Evolutionary conservation across 2,797 vertebrate genomes (phyloP).

Genomic region (Sciurus vulgaris): DNA sequence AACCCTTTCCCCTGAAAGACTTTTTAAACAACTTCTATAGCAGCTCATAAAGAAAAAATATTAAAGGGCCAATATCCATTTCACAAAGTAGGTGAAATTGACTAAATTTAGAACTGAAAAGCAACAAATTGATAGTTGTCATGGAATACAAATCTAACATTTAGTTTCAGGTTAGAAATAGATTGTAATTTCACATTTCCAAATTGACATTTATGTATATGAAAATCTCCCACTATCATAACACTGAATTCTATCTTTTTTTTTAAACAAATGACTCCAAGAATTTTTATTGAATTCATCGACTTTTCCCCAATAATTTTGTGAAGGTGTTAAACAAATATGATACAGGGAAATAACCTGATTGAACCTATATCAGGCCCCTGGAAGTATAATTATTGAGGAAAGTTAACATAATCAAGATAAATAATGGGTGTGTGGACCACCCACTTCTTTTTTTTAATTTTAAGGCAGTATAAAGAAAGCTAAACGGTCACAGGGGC

Average conservation of each 20-base stretch:
- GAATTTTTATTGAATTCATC: no score
- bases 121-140: background rate
- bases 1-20: background rate
- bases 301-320: background rate
- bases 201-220: background rate
- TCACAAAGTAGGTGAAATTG: background rate
- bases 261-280: no score
- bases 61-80: background rate
- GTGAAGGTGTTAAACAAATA: background rate
- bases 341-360: background rate
- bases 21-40: background rate
- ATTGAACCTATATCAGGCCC: fast-evolving
- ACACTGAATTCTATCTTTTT: background rate
- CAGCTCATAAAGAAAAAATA: background rate
- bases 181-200: background rate
- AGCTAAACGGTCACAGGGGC: background rate
- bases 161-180: background rate
- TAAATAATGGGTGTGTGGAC: background rate
- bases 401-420: background rate
- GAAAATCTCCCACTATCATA: background rate
- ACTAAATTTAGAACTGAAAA: background rate
- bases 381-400: background rate
- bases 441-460: background rate
- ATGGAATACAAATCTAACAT: background rate
- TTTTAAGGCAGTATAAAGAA: background rate